Evolutionary conservation across 2,888 invertebrate genomes (phyloP), one percentile per base, ranked within the genome.

Genomic region (Harpagoxenus sublaevis): DNA sequence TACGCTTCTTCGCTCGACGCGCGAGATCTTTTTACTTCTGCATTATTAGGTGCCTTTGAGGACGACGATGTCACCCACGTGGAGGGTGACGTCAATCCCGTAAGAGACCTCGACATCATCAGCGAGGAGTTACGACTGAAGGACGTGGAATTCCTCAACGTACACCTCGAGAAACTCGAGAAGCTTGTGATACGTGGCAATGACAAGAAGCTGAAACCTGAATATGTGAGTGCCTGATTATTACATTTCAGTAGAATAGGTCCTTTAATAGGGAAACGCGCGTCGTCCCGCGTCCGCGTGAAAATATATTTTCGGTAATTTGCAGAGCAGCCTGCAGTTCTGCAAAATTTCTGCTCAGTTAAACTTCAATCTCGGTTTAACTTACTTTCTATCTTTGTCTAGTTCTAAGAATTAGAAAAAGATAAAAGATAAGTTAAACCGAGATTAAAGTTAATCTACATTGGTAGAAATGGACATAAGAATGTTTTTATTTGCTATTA

Each of bases 51-150:
- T 93, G 99, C 98, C 10, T 99, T 99, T 95, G 99, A 99, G 88
- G 99, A 99, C 93, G 98, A 99, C 82, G 99, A 99, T 93, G 99
- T 99, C 0, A 99, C 98, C 71, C 99, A 99, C 94, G 97, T 99
- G 0, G 99, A 99, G 95, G 99, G 99, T 0, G 99, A 99, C 87
- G 99, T 99, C 2, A 97, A 99, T 95, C 99, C 99, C 0, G 97
- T 99, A 0, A 96, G 99, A 81, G 99, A 99, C 95, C 96, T 99
- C 94, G 99, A 99, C 93, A 99, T 99, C 79, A 99, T 99, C 93
- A 97, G 97, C 87, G 99, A 99, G 94, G 99, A 99, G 95, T 95
- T 99, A 81, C 96, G 99, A 70, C 96, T 99, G 65, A 99, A 99
- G 95, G 99, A 99, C 92, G 97, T 98, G 92, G 99, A 99, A 92